These are phyloP conservation scores for Poecilobothrus nobilitatus DNA, from an alignment of 2,888 invertebrate genomes.

Conservation along the genomic window DNA sequence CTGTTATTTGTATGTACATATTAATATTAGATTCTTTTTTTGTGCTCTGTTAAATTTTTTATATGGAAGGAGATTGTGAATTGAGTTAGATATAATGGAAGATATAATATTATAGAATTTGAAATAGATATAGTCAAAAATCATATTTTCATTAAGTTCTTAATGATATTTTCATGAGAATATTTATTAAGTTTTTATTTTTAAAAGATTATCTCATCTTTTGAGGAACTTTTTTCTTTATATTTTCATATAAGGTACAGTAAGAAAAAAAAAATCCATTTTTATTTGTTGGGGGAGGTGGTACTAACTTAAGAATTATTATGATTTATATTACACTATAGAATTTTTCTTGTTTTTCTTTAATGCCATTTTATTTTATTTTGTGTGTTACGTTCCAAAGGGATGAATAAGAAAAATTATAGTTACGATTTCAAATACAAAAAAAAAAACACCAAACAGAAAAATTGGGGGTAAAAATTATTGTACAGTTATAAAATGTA, in stretches of 20 bases:
- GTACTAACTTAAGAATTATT: not conserved
- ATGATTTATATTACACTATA: not conserved
- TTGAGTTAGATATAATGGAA: too few species aligned
- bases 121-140: not conserved
- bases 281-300: not conserved
- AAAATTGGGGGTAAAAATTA: not conserved
- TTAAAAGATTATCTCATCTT: not conserved
- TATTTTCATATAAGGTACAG: too few species aligned
- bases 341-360: too few species aligned
- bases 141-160: not conserved
- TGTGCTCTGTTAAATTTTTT: not conserved
- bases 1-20: not conserved
- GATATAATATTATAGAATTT: too few species aligned
- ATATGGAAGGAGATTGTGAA: too few species aligned
- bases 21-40: not conserved
- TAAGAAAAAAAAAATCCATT: too few species aligned
- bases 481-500: not conserved
- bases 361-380: too few species aligned
- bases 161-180: not conserved
- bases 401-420: too few species aligned
- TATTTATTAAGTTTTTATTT: conserved; percentile 1
- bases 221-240: not conserved
- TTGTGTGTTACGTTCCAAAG: not conserved
- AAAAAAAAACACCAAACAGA: not conserved
- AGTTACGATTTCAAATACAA: not conserved